These are phyloP conservation scores for Pristionchus japonicus DNA, from an alignment of 2,888 invertebrate species.

Conservation along the genomic window DNA sequence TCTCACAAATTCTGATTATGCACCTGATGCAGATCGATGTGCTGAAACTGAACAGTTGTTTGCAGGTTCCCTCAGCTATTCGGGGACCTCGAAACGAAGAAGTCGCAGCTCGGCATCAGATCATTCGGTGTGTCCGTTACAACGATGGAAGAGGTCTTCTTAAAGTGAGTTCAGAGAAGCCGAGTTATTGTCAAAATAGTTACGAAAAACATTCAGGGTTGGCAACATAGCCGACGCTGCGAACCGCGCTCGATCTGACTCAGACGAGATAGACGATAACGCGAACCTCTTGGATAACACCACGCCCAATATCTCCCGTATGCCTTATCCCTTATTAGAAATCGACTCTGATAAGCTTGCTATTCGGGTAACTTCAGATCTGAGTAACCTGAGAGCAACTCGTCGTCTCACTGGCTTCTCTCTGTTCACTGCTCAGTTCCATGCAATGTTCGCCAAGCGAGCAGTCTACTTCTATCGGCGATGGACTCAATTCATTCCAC, in stretches of 20 bases:
- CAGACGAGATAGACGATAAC: too few relatives aligned
- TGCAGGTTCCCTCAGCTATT: slow-evolving; percentile 81
- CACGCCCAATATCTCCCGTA: too few relatives aligned
- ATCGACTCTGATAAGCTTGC: too few relatives aligned
- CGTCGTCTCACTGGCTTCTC: slow-evolving; percentile 56
- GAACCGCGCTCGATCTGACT: too few relatives aligned
- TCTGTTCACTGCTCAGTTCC: slow-evolving; percentile 58
- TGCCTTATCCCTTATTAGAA: too few relatives aligned
- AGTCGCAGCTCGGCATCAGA: slow-evolving; percentile 81
- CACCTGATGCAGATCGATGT: too few relatives aligned
- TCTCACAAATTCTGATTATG: too few relatives aligned
- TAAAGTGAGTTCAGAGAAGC: slow-evolving; percentile 83
- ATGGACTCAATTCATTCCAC: slow-evolving; percentile 68
- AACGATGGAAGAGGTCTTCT: slow-evolving; percentile 90
- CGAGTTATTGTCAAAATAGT: too few relatives aligned
- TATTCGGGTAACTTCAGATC: too few relatives aligned
- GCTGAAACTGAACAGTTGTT: too few relatives aligned
- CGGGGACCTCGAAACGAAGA: slow-evolving; percentile 81
- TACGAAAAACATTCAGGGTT: not conserved
- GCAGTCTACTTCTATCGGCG: slow-evolving; percentile 64
- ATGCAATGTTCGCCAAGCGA: slow-evolving; percentile 68
- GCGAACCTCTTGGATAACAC: too few relatives aligned
- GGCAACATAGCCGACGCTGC: not conserved
- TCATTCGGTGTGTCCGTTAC: slow-evolving; percentile 89
- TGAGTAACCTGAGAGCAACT: slow-evolving; percentile 52